Evolutionary conservation across 2,888 invertebrate genomes (phyloP).

Genomic region (Candidula unifasciata): DNA sequence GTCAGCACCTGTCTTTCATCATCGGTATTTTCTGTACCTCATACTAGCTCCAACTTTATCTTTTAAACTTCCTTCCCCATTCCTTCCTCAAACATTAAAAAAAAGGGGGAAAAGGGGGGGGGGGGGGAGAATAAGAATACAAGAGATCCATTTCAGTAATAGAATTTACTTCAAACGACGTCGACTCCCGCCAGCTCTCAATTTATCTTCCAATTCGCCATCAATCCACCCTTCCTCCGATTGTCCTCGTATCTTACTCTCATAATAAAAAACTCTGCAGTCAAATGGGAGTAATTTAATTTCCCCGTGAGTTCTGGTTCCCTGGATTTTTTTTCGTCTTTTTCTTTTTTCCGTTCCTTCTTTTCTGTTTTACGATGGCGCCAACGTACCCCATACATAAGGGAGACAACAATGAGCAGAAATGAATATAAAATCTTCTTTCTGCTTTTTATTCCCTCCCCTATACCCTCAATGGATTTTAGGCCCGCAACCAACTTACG

Average conservation of each 20-base stretch:
- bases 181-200: neutral
- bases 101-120: too few relatives aligned
- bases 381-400: neutral
- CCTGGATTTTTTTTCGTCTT: too few relatives aligned
- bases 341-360: too few relatives aligned
- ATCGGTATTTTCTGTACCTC: too few relatives aligned
- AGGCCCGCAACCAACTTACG: too few relatives aligned
- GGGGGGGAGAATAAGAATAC: too few relatives aligned
- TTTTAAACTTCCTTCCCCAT: too few relatives aligned
- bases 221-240: neutral
- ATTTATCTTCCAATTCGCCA: neutral
- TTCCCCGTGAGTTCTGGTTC: neutral
- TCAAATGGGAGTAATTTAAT: slow-evolving; percentile 15
- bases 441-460: slow-evolving; percentile 16
- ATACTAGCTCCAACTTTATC: too few relatives aligned
- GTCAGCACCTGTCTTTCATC: too few relatives aligned
- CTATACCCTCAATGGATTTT: too few relatives aligned
- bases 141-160: too few relatives aligned
- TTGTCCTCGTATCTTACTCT: neutral
- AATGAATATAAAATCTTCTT: neutral
- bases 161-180: neutral
- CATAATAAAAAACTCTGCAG: neutral
- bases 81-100: too few relatives aligned
- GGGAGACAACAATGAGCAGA: neutral
- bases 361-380: neutral